Conservation (phyloP, 2,888 invertebrate genomes). For the Apoda limacodes region DNA sequence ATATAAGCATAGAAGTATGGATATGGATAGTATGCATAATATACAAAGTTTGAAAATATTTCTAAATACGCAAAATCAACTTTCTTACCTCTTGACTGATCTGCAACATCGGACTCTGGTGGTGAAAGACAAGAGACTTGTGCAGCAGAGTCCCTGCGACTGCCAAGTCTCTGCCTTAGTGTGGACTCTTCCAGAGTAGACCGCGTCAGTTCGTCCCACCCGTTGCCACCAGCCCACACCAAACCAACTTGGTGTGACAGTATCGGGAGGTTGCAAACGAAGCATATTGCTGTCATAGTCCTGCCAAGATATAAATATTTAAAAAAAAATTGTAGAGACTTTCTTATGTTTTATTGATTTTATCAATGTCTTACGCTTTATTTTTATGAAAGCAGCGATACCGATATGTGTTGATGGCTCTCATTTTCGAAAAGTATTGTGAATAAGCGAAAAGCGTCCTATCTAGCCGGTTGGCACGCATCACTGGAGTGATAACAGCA, state of each 20-base stretch:
- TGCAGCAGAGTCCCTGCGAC: slow-evolving; percentile 89
- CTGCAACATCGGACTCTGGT: slow-evolving; percentile 81
- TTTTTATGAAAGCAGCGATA: slow-evolving; percentile 53
- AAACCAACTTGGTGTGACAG: slow-evolving; percentile 94
- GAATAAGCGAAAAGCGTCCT: slow-evolving; percentile 38
- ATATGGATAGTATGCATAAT: not conserved
- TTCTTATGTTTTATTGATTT: slow-evolving; percentile 3
- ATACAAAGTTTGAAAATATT: no score
- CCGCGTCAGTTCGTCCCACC: slow-evolving; percentile 92
- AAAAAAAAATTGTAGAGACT: no score
- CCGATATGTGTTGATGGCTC: no score
- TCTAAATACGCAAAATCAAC: no score
- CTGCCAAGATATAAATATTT: slow-evolving; percentile 53
- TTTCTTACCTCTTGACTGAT: slow-evolving; percentile 54
- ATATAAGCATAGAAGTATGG: slow-evolving; percentile 2
- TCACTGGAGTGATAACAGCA: slow-evolving; percentile 56
- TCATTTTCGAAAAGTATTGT: no score
- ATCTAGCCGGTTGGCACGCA: slow-evolving; percentile 54
- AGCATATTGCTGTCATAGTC: slow-evolving; percentile 95
- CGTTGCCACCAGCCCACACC: slow-evolving; percentile 94
- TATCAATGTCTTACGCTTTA: slow-evolving; percentile 49
- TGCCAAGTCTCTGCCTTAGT: slow-evolving; percentile 85
- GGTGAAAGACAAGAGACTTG: slow-evolving; percentile 89
- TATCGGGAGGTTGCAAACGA: slow-evolving; percentile 96
- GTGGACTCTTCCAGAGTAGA: slow-evolving; percentile 89